A percentile compares a stretch with the other conserved stretches of the same genome.
phyloP scores from a whole-genome alignment of 1,140 invertebrate species.

The Chrysopa pallens region DNA sequence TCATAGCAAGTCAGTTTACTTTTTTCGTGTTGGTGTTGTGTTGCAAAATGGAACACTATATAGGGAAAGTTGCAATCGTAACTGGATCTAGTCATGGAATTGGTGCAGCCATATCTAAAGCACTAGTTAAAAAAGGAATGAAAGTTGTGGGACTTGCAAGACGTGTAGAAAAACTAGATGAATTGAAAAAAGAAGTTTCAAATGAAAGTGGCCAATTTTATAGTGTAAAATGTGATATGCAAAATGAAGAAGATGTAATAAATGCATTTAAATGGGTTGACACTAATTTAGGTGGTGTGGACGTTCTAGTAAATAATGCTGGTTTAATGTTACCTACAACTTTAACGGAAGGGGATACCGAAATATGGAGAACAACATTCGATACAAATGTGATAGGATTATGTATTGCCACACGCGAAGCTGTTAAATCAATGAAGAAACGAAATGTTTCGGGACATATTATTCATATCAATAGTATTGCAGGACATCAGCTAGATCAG shows the following conservation, averaged over 20 bases:
- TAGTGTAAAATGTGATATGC: constrained; percentile 40
- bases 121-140: not conserved
- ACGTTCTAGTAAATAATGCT: constrained; percentile 60
- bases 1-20: no score
- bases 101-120: no score
- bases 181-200: constrained; percentile 9
- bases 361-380: constrained; percentile 29
- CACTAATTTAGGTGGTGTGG: constrained; percentile 37
- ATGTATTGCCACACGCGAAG: constrained; percentile 42
- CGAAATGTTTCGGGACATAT: constrained; percentile 45
- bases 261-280: constrained; percentile 43
- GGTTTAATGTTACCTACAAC: constrained; percentile 24
- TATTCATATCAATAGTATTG: constrained; percentile 46
- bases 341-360: constrained; percentile 19
- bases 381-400: constrained; percentile 51
- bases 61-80: no score
- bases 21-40: no score
- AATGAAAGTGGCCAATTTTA: constrained; percentile 22
- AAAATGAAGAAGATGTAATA: constrained; percentile 41
- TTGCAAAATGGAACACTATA: no score
- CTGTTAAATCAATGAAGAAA: constrained; percentile 46
- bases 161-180: constrained; percentile 34
- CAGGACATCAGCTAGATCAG: constrained; percentile 23
- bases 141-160: constrained; percentile 49
- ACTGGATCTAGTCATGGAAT: no score